Conservation (phyloP, 2,888 invertebrate genomes). For the Boloria euphrosyne region DNA sequence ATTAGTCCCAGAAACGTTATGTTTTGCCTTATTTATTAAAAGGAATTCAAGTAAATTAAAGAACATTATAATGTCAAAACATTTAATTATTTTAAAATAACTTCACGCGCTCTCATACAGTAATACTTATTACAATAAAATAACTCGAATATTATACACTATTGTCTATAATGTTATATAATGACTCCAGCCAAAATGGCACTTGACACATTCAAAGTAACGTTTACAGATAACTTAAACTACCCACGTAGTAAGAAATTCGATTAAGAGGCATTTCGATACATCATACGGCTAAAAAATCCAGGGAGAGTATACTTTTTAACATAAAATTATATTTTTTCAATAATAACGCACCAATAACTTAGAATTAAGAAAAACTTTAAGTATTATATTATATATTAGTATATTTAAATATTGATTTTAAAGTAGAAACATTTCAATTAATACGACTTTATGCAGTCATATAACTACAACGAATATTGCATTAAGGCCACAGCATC, state of each 20-base stretch:
- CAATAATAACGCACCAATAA: conserved; percentile 12
- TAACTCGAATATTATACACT: conserved; percentile 51
- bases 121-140: conserved; percentile 70
- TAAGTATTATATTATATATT: neutral
- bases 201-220: conserved; percentile 51
- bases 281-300: conserved; percentile 10
- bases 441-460: too few relatives aligned
- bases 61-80: conserved; percentile 54
- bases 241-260: conserved; percentile 29
- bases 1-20: too few relatives aligned
- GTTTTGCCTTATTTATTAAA: neutral
- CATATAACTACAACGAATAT: neutral
- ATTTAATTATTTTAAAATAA: conserved; percentile 69
- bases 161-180: conserved; percentile 45
- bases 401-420: neutral
- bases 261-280: conserved; percentile 39
- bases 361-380: neutral
- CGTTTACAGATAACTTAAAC: conserved; percentile 36
- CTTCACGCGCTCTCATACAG: conserved; percentile 68
- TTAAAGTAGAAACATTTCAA: too few relatives aligned
- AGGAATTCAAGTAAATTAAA: conserved; percentile 39
- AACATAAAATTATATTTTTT: neutral
- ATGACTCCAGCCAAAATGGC: conserved; percentile 66
- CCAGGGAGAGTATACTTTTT: neutral
- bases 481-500: conserved; percentile 2